Percentiles rank a stretch among this genome's conserved stretches.
Evolutionary conservation across 2,797 vertebrate species (phyloP).

Genomic region (Balearica regulorum): DNA sequence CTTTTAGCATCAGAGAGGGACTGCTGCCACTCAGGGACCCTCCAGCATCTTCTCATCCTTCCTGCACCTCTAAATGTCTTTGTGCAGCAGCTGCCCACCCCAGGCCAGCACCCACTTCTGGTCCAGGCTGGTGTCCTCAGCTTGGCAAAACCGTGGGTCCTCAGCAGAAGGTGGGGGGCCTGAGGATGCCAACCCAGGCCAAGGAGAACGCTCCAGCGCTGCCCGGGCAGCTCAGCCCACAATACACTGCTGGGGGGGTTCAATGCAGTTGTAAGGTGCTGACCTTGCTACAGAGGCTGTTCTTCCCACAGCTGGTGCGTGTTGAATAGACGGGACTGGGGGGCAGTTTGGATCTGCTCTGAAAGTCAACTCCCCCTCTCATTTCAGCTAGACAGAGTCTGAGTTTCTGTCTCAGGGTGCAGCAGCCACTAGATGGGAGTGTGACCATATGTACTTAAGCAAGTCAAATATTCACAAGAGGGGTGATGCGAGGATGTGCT

Average conservation of each 20-base stretch:
- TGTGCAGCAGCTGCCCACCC: background rate
- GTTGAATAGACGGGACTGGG: rapidly evolving
- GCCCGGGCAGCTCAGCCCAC: background rate
- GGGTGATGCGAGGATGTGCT: rapidly evolving
- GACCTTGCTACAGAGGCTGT: background rate
- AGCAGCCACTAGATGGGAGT: slow-evolving; percentile 55
- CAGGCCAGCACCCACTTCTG: background rate
- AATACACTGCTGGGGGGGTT: background rate
- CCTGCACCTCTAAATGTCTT: background rate
- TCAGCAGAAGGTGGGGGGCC: background rate
- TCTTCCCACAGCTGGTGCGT: background rate
- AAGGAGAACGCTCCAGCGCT: background rate
- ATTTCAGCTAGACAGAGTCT: background rate
- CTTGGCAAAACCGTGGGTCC: background rate
- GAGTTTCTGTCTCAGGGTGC: background rate
- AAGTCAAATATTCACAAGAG: rapidly evolving
- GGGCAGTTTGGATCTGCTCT: background rate
- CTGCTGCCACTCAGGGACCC: background rate
- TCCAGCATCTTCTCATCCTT: background rate
- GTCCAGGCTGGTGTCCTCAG: background rate
- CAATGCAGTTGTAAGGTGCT: background rate
- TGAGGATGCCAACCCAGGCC: background rate
- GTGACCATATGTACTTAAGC: background rate
- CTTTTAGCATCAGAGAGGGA: background rate
- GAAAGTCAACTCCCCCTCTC: background rate